Evolutionary conservation across 2,888 invertebrate genomes (phyloP), one percentile per base, ranked within the genome.

Genomic region (Isoperla grammatica): DNA sequence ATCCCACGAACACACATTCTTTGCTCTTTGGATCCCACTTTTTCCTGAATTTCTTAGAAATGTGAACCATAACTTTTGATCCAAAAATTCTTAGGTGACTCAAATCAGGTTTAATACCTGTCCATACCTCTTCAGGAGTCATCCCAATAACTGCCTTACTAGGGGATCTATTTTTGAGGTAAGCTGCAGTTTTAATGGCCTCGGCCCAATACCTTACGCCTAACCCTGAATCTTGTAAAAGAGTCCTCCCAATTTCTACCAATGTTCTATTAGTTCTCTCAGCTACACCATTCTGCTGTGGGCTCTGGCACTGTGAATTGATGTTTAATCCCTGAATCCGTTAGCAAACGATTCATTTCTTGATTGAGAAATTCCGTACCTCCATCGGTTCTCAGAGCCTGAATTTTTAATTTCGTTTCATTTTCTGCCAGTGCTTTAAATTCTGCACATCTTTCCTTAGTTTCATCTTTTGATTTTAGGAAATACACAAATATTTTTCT

Each of bases 81-180:
- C 74, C 75, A 69, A 76, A 76, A 23, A 69, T 66, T 46, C 67
- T 64, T 15, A 75, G 56, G 15, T 70, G 65, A 39, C 60, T 61
- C 1, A 76, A 29, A 60, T 71, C 63, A 15, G 69, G 70, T 63
- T 70, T 71, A 2, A 63, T 61, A 13, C 68, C 67, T 43, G 67
- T 62, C 72, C 73, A 74, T 2, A 68, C 15, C 62, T 74, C 73
- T 58, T 68, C 67, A 1, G 74, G 71, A 1, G 71, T 72, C 60
- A 64, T 65, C 2, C 42, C 56, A 0, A 13, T 13, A 5, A 63
- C 56, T 5, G 61, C 61, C 69, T 29, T 29, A 29, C 29, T 29
- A 29, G 29, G 29, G 29, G 29, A 29, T 29, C 29, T 29, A 29
- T 29, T 29, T 29, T 29, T 29, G 8, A 29, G 29, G 29, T 29